Conservation (phyloP, 1,140 invertebrate species). For the Metopolophium dirhodum region DNA sequence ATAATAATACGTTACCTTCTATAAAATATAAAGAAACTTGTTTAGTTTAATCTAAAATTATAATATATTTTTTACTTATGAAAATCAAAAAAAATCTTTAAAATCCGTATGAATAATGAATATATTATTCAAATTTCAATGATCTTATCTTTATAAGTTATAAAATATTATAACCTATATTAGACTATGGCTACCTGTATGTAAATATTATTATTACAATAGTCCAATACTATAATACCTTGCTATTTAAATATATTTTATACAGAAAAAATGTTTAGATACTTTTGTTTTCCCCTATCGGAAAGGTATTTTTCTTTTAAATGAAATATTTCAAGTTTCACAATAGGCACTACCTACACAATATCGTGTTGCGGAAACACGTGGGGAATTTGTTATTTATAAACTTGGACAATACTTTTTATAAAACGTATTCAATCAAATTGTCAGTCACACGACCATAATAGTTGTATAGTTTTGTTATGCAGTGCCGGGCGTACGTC, state of each 20-base stretch:
- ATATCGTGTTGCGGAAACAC: not conserved
- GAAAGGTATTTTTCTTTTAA: not conserved
- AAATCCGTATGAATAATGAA: not conserved
- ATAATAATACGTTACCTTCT: not conserved
- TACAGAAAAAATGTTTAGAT: not conserved
- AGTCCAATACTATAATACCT: not conserved
- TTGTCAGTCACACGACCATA: conserved; percentile 23
- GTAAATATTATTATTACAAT: not conserved
- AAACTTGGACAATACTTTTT: not conserved
- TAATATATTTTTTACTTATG: not conserved
- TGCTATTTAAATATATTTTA: not conserved
- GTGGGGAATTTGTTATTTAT: not conserved
- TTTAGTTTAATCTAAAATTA: not conserved
- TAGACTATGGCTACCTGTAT: not conserved
- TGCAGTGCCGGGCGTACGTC: conserved; percentile 15
- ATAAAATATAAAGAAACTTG: not conserved
- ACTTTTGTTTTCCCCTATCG: not conserved
- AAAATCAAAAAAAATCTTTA: not conserved
- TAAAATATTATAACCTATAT: not conserved
- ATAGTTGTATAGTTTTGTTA: conserved; percentile 16
- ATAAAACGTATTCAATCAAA: conserved; percentile 36
- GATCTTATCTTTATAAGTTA: not conserved
- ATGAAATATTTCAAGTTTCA: not conserved
- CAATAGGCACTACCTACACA: not conserved
- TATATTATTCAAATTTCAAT: not conserved